Conservation (phyloP, 35 echinoderm and acorn worm species). For the Apostichopus parvimensis region DNA sequence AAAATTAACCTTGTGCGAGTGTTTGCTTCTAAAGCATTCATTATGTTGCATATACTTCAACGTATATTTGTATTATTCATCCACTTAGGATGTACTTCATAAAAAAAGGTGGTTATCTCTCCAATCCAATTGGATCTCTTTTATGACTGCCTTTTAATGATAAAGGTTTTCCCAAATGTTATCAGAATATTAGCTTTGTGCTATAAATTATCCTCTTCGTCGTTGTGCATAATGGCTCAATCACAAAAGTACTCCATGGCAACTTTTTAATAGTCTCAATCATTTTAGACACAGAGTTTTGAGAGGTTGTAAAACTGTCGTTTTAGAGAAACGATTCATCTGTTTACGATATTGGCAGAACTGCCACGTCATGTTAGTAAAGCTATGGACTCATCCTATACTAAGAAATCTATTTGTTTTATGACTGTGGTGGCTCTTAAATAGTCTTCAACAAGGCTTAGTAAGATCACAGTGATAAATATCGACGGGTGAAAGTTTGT, state of each 20-base stretch:
- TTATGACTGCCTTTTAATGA: not conserved
- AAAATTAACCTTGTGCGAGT: not conserved
- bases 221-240: not conserved
- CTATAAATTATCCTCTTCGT: not conserved
- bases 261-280: slow-evolving; percentile 6
- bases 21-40: not conserved
- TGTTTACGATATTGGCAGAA: slow-evolving; percentile 20
- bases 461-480: not conserved
- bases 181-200: not conserved
- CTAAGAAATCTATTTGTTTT: slow-evolving; percentile 14
- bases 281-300: not conserved
- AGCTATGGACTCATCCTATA: not conserved
- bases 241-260: not conserved
- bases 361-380: not conserved
- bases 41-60: no score
- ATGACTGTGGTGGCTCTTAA: not conserved
- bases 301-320: slow-evolving; percentile 7
- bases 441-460: no score
- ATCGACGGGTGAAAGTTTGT: not conserved
- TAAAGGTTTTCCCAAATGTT: not conserved
- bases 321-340: not conserved
- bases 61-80: not conserved
- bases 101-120: not conserved
- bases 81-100: not conserved
- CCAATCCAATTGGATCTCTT: not conserved